A percentile compares a stretch with the other conserved stretches of the same genome.
Conservation (phyloP, 2,113 vertebrate species). For the Crotalus tigris region DNA sequence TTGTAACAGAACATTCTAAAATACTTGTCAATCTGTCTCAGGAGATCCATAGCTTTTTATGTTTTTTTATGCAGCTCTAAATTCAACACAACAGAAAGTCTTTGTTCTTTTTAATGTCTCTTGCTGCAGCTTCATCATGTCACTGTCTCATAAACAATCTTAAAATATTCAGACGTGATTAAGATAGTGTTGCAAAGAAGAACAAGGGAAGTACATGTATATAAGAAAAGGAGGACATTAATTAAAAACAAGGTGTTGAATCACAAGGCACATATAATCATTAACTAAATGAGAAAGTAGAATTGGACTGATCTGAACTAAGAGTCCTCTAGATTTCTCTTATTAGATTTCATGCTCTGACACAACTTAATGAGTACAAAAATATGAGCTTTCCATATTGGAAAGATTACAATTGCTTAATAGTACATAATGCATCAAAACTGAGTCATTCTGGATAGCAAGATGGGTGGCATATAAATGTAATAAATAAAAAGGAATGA, state of each 20-base stretch:
- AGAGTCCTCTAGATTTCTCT: not conserved
- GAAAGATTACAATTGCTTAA: not conserved
- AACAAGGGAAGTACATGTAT: not conserved
- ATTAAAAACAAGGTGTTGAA: not conserved
- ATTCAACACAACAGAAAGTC: not conserved
- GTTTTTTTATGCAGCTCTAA: not conserved
- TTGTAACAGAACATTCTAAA: not conserved
- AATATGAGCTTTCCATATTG: not conserved
- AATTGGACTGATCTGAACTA: not conserved
- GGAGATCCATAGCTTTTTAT: not conserved
- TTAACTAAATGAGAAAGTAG: not conserved
- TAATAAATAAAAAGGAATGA: not conserved
- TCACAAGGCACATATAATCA: not conserved
- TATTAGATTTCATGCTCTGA: not conserved
- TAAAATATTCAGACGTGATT: not conserved
- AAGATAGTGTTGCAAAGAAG: not conserved
- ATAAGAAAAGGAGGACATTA: not conserved
- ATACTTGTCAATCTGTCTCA: not conserved
- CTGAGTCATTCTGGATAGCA: not conserved
- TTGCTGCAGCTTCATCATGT: not conserved
- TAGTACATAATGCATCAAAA: not conserved
- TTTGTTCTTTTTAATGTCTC: not conserved
- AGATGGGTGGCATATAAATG: not conserved
- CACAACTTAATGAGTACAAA: not conserved
- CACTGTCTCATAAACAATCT: not conserved